Percentiles rank a stretch among this genome's conserved stretches.
Conservation (phyloP, 1,140 invertebrate species). For the Atta cephalotes region DNA sequence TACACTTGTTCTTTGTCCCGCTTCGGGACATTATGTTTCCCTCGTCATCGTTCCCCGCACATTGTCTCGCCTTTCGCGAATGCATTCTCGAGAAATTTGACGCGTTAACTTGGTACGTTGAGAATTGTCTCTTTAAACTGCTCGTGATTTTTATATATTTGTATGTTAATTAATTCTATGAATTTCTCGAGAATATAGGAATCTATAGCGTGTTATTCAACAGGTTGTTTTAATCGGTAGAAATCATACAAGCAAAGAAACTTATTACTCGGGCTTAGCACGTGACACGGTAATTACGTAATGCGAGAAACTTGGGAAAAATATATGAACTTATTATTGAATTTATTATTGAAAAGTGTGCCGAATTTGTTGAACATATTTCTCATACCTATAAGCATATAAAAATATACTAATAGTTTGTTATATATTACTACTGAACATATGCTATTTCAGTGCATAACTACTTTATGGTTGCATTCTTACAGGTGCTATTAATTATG, state of each 20-base stretch:
- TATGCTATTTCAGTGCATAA: not conserved
- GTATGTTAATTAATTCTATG: not conserved
- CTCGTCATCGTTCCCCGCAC: not conserved
- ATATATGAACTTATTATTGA: not conserved
- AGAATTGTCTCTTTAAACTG: not conserved
- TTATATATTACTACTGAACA: no score
- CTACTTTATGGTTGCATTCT: constrained; percentile 9
- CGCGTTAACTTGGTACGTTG: not conserved
- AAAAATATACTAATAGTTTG: not conserved
- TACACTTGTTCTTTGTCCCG: constrained; percentile 29
- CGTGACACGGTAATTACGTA: not conserved
- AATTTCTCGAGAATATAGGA: not conserved
- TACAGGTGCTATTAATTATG: constrained; percentile 1
- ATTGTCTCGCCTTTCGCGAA: not conserved
- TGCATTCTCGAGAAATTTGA: constrained; percentile 18
- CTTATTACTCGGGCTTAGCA: not conserved
- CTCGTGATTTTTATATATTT: not conserved
- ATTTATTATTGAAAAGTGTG: not conserved
- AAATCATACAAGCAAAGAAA: constrained; percentile 2
- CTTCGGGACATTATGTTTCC: constrained; percentile 23
- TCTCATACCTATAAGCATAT: not conserved
- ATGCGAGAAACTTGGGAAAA: not conserved
- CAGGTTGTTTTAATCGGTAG: constrained; percentile 7
- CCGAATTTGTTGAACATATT: not conserved
- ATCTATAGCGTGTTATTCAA: constrained; percentile 6